Percentiles rank a stretch among this genome's conserved stretches.
These are phyloP conservation scores for Pseudorectes ferrugineus DNA, from an alignment of 2,113 vertebrate species.

Conservation along the genomic window DNA sequence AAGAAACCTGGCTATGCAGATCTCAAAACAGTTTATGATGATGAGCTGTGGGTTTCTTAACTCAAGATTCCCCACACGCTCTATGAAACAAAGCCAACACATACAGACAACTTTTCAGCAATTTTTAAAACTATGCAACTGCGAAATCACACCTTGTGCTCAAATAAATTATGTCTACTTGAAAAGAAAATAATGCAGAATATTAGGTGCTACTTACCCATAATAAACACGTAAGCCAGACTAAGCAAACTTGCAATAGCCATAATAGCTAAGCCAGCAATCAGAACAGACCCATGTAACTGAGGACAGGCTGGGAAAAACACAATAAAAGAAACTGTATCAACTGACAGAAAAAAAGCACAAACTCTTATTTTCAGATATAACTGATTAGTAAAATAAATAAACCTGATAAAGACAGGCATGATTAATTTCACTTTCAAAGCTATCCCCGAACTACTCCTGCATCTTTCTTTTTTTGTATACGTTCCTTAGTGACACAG, in stretches of 20 bases:
- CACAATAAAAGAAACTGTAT: neutral
- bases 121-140: neutral
- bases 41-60: neutral
- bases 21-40: neutral
- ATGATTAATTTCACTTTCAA: neutral
- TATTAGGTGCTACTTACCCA: slow-evolving; percentile 68
- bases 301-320: slow-evolving; percentile 68
- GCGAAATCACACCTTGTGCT: neutral
- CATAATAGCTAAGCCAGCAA: slow-evolving; percentile 75
- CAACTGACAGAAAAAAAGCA: neutral
- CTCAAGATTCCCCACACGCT: neutral
- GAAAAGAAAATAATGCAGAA: neutral
- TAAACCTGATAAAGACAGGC: neutral
- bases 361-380: neutral
- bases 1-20: neutral
- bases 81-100: neutral
- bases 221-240: slow-evolving; percentile 71
- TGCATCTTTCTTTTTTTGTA: neutral
- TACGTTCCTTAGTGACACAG: neutral
- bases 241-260: slow-evolving; percentile 69
- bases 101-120: neutral
- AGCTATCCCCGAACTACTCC: neutral
- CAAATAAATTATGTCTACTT: neutral
- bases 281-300: slow-evolving; percentile 61
- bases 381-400: neutral